These are phyloP conservation scores for Clarias batrachus DNA, from an alignment of 2,113 vertebrate genomes.

Conservation along the genomic window DNA sequence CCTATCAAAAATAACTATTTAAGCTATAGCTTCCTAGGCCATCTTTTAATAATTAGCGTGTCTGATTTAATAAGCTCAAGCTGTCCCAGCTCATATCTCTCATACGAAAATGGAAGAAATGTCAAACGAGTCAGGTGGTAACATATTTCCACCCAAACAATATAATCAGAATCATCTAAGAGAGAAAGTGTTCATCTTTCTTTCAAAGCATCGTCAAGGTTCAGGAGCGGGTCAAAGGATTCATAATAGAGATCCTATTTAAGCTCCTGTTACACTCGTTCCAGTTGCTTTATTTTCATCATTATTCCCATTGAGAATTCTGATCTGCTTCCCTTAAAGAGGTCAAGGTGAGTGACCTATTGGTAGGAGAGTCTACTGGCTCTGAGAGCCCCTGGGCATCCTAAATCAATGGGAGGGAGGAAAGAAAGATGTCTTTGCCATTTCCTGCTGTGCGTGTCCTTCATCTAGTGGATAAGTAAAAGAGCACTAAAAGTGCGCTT, in stretches of 20 bases:
- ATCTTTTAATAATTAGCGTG: not conserved
- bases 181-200: not conserved
- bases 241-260: not conserved
- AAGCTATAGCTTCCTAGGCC: not conserved
- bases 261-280: slow-evolving; percentile 19
- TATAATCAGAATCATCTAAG: not conserved
- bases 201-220: slow-evolving; percentile 10
- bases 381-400: not conserved
- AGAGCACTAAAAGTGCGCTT: not conserved
- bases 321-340: slow-evolving; percentile 4
- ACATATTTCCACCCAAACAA: not conserved
- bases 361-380: not conserved
- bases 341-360: slow-evolving; percentile 35
- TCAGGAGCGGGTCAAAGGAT: slow-evolving; percentile 9
- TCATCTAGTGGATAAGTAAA: not conserved
- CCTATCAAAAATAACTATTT: not conserved
- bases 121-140: not conserved
- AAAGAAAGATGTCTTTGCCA: slow-evolving; percentile 15
- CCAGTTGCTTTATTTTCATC: not conserved
- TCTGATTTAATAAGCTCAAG: not conserved
- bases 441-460: slow-evolving; percentile 22
- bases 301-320: not conserved
- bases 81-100: not conserved
- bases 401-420: slow-evolving; percentile 30
- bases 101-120: not conserved